Percentiles rank a stretch among this genome's conserved stretches.
Conservation (phyloP, 2,113 vertebrate genomes). For the Conger conger region DNA sequence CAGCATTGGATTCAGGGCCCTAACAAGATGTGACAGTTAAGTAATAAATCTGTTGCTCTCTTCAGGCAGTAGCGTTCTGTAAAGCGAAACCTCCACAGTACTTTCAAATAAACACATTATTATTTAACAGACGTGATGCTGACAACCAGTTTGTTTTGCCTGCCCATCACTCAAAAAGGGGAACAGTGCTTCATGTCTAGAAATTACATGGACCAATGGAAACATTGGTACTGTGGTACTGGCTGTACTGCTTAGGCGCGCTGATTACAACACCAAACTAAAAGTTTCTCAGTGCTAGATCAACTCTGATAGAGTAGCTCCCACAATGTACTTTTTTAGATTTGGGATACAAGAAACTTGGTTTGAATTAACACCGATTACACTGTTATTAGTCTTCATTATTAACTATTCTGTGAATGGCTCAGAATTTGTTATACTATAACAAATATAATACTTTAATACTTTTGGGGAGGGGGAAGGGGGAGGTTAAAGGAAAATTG, state of each 20-base stretch:
- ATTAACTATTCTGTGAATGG: too few relatives aligned
- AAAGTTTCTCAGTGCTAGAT: too few relatives aligned
- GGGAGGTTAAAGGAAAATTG: too few relatives aligned
- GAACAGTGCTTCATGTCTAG: not conserved
- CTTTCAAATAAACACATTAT: constrained; percentile 3
- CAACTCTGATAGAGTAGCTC: too few relatives aligned
- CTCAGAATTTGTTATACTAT: too few relatives aligned
- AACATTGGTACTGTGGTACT: not conserved
- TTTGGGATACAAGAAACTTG: too few relatives aligned
- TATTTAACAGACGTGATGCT: not conserved
- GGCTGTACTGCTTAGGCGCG: not conserved
- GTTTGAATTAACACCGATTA: too few relatives aligned
- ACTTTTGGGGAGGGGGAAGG: too few relatives aligned
- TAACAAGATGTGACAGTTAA: constrained; percentile 11
- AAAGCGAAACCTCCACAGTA: not conserved
- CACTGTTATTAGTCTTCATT: too few relatives aligned
- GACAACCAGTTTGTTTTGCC: not conserved
- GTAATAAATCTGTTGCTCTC: constrained; percentile 1
- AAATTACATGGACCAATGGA: not conserved
- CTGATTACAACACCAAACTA: too few relatives aligned
- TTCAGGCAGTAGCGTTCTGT: not conserved
- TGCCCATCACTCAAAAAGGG: not conserved
- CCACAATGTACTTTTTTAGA: too few relatives aligned
- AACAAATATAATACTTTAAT: too few relatives aligned
- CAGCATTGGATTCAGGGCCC: not conserved